These are phyloP conservation scores for Blera fallax DNA, from an alignment of 2,888 invertebrate genomes.

Conservation along the genomic window DNA sequence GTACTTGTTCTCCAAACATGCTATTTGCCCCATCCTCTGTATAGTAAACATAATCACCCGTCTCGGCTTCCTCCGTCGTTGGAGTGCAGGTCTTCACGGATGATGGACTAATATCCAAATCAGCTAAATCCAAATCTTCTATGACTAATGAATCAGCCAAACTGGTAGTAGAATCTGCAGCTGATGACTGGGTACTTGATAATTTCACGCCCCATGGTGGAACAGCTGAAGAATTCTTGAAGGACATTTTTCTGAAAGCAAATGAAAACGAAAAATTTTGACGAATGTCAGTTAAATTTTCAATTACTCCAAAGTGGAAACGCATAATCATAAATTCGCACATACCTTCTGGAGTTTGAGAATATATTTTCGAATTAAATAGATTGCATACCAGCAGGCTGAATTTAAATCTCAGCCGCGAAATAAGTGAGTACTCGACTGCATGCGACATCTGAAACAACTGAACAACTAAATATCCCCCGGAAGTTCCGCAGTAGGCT, in stretches of 20 bases:
- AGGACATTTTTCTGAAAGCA: constrained; percentile 53
- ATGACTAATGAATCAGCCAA: constrained; percentile 22
- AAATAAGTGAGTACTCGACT: neutral
- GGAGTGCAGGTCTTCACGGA: neutral
- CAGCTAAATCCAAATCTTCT: constrained; percentile 53
- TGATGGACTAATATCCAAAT: constrained; percentile 29
- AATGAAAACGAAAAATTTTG: constrained; percentile 53
- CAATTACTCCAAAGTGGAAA: constrained; percentile 1
- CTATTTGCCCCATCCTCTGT: constrained; percentile 75
- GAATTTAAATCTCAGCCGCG: neutral
- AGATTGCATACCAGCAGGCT: constrained; percentile 51
- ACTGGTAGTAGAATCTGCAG: neutral
- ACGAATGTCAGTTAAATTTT: constrained; percentile 29
- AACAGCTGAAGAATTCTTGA: constrained; percentile 10
- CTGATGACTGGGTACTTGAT: neutral
- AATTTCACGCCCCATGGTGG: neutral
- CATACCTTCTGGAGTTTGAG: constrained; percentile 31
- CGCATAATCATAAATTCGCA: neutral
- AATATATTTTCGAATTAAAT: neutral
- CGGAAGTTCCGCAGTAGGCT: constrained; percentile 9
- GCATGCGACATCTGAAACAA: neutral
- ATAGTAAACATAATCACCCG: constrained; percentile 64
- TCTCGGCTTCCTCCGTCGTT: neutral
- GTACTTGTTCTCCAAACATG: constrained; percentile 75
- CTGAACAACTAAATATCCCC: constrained; percentile 3